Percentiles rank a stretch among this genome's conserved stretches.
These are phyloP conservation scores for Lanius collurio DNA, from an alignment of 2,113 vertebrate species.

Conservation along the genomic window DNA sequence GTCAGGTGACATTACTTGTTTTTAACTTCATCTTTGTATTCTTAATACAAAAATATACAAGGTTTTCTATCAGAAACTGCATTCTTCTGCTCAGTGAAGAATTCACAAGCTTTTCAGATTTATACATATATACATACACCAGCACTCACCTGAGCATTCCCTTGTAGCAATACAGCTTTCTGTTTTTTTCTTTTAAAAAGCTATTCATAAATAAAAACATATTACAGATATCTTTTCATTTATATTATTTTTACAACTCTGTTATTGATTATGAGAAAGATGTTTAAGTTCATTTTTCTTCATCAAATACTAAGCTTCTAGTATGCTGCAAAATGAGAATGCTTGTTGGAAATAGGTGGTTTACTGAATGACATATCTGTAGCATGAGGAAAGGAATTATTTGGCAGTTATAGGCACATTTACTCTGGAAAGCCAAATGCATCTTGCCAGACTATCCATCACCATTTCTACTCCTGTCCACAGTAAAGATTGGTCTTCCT, in stretches of 20 bases:
- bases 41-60: neutral
- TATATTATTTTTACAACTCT: neutral
- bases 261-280: neutral
- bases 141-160: neutral
- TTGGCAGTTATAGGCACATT: neutral
- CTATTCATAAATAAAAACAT: neutral
- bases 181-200: neutral
- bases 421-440: constrained; percentile 13
- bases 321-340: neutral
- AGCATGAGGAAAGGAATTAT: neutral
- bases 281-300: neutral
- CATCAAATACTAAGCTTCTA: neutral
- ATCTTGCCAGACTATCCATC: constrained; percentile 26
- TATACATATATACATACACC: neutral
- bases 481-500: neutral
- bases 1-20: neutral
- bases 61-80: neutral
- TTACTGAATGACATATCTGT: neutral
- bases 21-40: neutral
- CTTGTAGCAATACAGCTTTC: neutral
- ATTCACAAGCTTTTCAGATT: neutral
- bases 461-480: neutral
- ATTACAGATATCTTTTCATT: neutral
- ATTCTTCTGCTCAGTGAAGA: neutral
- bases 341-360: neutral